Percentiles rank a stretch among this genome's conserved stretches.
Evolutionary conservation across 2,113 vertebrate genomes (phyloP).

Genomic region (Lates calcarifer): DNA sequence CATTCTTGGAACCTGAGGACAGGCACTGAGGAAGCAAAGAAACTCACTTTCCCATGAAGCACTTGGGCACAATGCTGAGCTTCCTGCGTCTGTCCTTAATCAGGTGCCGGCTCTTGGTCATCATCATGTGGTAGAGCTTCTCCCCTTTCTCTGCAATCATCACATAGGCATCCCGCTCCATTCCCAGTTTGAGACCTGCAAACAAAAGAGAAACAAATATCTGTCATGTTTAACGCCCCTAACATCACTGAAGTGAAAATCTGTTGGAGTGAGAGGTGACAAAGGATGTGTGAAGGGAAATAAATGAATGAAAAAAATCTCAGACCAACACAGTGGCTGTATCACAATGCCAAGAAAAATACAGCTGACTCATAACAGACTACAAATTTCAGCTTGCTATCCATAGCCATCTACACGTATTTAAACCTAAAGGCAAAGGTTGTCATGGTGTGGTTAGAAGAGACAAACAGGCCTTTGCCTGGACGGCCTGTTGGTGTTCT

Average conservation of each 20-base stretch:
- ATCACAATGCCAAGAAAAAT: conserved; percentile 36
- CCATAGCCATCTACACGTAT: conserved; percentile 26
- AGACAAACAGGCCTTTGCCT: conserved; percentile 50
- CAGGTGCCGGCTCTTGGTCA: conserved; percentile 94
- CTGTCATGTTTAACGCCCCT: neutral
- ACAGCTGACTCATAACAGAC: conserved; percentile 2
- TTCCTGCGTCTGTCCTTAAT: conserved; percentile 98
- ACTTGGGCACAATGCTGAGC: conserved; percentile 96
- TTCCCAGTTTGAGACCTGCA: conserved; percentile 95
- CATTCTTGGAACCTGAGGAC: conserved; percentile 51
- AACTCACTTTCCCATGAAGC: conserved; percentile 99
- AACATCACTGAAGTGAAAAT: neutral
- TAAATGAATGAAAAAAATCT: conserved; percentile 36
- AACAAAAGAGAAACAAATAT: conserved; percentile 16
- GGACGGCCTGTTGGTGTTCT: conserved; percentile 31
- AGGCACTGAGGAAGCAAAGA: conserved; percentile 11
- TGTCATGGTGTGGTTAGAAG: conserved; percentile 52
- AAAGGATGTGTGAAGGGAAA: conserved; percentile 26
- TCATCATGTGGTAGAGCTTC: conserved; percentile 99
- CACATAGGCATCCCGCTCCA: conserved; percentile 97
- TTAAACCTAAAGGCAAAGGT: conserved; percentile 17
- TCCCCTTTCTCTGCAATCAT: conserved; percentile 99
- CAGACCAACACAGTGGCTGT: neutral
- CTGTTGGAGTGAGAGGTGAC: neutral
- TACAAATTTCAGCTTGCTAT: conserved; percentile 25